These are phyloP conservation scores for Coregonus clupeaformis DNA, from an alignment of 2,113 vertebrate species.

Conservation along the genomic window DNA sequence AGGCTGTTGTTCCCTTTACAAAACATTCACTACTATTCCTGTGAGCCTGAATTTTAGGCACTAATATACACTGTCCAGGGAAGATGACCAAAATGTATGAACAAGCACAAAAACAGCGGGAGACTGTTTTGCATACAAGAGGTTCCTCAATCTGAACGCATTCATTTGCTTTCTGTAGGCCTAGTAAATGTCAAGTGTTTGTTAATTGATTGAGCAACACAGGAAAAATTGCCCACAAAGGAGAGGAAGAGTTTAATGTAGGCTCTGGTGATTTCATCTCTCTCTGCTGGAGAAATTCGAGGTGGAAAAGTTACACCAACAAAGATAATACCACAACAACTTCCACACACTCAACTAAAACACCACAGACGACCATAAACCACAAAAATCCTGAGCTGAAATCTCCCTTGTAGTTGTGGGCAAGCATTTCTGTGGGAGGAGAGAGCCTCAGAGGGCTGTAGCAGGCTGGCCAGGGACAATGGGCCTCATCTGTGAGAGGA, in stretches of 20 bases:
- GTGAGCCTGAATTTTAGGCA: conserved; percentile 40
- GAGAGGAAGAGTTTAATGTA: conserved; percentile 2
- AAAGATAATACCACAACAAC: conserved; percentile 1
- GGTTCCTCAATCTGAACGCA: conserved; percentile 29
- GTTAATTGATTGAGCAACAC: conserved; percentile 43
- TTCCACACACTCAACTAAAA: conserved; percentile 5
- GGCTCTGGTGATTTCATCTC: conserved; percentile 25
- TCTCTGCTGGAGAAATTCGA: not conserved
- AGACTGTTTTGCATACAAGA: conserved; percentile 35
- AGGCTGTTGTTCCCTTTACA: conserved; percentile 47
- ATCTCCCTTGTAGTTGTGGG: conserved; percentile 25
- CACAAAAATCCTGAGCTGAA: conserved; percentile 23
- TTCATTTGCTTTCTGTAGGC: conserved; percentile 38
- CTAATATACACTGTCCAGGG: not conserved
- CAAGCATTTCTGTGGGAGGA: not conserved
- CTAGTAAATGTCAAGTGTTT: conserved; percentile 51
- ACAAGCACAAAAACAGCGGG: conserved; percentile 41
- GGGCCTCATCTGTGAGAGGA: conserved; percentile 38
- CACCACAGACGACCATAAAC: not conserved
- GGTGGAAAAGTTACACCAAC: conserved; percentile 25
- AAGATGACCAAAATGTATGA: conserved; percentile 36
- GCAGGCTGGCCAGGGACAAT: conserved; percentile 43
- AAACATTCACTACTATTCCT: conserved; percentile 39
- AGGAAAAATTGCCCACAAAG: not conserved
- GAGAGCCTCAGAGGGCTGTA: conserved; percentile 9